Conservation (phyloP, 2,797 vertebrate genomes). For the Megalops cyprinoides region DNA sequence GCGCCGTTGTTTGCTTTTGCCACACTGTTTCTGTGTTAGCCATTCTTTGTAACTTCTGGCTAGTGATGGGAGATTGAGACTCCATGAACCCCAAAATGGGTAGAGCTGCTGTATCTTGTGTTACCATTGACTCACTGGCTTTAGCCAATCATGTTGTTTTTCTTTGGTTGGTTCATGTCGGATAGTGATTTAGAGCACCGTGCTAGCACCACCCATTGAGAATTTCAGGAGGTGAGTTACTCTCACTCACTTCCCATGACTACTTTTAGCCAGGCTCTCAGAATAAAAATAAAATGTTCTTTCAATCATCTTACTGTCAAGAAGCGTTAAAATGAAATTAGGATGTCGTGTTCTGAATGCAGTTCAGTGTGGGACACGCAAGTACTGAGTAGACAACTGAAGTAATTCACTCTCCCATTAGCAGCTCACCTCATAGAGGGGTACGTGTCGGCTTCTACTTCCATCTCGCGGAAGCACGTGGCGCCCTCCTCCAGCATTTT, state of each 20-base stretch:
- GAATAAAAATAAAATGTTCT: no score
- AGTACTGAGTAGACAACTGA: no score
- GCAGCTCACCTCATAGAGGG: no score
- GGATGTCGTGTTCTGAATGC: no score
- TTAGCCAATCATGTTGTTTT: no score
- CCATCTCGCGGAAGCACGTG: no score
- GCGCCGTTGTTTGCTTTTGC: background rate
- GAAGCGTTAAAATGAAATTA: no score
- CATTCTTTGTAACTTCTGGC: background rate
- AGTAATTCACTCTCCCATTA: no score
- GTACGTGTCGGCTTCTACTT: no score
- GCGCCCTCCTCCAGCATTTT: background rate
- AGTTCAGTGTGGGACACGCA: no score
- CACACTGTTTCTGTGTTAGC: background rate
- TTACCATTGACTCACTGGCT: no score
- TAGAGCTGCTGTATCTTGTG: no score
- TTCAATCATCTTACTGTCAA: background rate
- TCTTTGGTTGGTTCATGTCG: background rate
- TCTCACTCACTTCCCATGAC: background rate
- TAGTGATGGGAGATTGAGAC: background rate
- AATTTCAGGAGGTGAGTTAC: background rate
- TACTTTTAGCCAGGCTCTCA: background rate
- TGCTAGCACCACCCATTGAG: background rate
- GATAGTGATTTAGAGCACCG: background rate
- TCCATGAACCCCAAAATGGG: background rate